A percentile compares a stretch with the other conserved stretches of the same genome.
These are phyloP conservation scores for Rhinella marina DNA, from an alignment of 2,797 vertebrate species.

Conservation along the genomic window DNA sequence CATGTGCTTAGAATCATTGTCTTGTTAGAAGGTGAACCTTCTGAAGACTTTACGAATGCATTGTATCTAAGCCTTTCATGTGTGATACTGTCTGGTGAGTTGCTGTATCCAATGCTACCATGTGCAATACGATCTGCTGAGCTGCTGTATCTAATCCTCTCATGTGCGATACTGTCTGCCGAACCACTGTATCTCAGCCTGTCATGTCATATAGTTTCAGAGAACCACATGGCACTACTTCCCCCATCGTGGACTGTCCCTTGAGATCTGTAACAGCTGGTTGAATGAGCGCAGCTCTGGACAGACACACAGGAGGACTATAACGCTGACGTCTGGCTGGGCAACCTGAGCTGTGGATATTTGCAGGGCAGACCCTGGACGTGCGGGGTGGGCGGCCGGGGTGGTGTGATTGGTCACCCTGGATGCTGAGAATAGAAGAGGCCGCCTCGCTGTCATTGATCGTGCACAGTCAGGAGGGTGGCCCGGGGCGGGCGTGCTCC, in stretches of 20 bases:
- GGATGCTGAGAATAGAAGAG: slow-evolving; percentile 14
- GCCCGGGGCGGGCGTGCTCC: not conserved
- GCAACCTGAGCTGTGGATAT: slow-evolving; percentile 13
- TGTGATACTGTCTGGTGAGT: not conserved
- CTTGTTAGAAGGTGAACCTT: no score
- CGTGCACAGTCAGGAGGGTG: not conserved
- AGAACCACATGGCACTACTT: not conserved
- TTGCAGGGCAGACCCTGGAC: not conserved
- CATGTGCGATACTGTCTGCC: not conserved
- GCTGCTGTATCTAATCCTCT: not conserved
- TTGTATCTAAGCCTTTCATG: not conserved
- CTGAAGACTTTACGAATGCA: no score
- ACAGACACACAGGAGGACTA: not conserved
- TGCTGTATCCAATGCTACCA: not conserved
- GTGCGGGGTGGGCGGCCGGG: not conserved
- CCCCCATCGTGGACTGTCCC: not conserved
- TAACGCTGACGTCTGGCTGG: not conserved
- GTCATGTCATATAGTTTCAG: not conserved
- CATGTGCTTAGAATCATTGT: no score
- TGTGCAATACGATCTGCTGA: not conserved
- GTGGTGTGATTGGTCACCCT: slow-evolving; percentile 14
- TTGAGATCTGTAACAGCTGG: not conserved
- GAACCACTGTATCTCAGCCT: not conserved
- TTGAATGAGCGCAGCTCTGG: not conserved
- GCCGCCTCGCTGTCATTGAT: not conserved